Percentiles rank a stretch among this genome's conserved stretches.
phyloP scores from a whole-genome alignment of 2,113 vertebrate species.

The Carlito syrichta region DNA sequence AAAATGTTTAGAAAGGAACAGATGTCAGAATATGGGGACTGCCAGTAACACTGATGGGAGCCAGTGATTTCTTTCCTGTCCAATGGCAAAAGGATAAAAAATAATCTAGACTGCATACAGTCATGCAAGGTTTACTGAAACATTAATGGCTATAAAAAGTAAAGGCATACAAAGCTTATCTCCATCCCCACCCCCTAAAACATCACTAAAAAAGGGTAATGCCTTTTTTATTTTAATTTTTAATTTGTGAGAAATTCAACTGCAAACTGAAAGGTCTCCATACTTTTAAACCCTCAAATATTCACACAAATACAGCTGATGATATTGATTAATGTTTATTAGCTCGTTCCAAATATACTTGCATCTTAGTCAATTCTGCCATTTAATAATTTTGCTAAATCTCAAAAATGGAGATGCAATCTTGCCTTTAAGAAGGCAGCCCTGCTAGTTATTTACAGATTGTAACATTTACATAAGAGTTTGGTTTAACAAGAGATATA shows the following conservation, averaged over 20 bases:
- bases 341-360: constrained; percentile 81
- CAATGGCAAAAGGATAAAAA: constrained; percentile 91
- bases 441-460: constrained; percentile 86
- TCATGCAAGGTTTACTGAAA: constrained; percentile 81
- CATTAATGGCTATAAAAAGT: constrained; percentile 81
- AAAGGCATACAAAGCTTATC: constrained; percentile 78
- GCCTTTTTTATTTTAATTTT: constrained; percentile 38
- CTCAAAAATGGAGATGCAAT: constrained; percentile 84
- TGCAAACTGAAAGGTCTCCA: constrained; percentile 77
- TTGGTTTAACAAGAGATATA: constrained; percentile 86
- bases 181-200: constrained; percentile 64
- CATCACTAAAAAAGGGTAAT: constrained; percentile 77
- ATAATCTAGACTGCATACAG: constrained; percentile 80
- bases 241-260: constrained; percentile 78
- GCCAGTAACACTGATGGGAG: constrained; percentile 94
- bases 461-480: constrained; percentile 88
- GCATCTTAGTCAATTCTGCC: constrained; percentile 80
- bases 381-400: constrained; percentile 86
- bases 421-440: constrained; percentile 82
- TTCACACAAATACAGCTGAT: constrained; percentile 77
- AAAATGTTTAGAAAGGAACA: constrained; percentile 96
- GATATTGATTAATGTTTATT: constrained; percentile 72
- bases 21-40: constrained; percentile 93
- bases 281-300: constrained; percentile 79
- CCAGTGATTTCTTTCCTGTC: constrained; percentile 93